These are phyloP conservation scores for Pseudachorutes palmiensis DNA, from an alignment of 1,140 invertebrate genomes.

Conservation along the genomic window DNA sequence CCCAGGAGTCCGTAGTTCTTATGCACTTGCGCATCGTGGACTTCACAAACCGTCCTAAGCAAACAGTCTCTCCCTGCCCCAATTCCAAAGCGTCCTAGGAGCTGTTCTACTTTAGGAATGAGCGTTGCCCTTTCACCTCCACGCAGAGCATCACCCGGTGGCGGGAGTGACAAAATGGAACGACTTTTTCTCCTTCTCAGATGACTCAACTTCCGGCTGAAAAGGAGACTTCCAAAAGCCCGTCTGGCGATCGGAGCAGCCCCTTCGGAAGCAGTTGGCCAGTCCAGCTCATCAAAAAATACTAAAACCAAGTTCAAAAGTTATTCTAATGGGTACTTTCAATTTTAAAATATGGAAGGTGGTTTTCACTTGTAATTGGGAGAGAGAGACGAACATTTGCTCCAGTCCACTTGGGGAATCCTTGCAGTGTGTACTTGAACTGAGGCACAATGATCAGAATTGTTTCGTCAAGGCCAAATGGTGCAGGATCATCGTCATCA, in stretches of 20 bases:
- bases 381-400: constrained; percentile 24
- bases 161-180: constrained; percentile 20
- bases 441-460: constrained; percentile 33
- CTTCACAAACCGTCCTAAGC: constrained; percentile 33
- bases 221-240: not conserved
- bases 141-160: not conserved
- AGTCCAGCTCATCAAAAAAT: constrained; percentile 32
- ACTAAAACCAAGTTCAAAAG: constrained; percentile 22
- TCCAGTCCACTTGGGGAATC: constrained; percentile 21
- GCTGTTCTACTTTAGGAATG: constrained; percentile 28
- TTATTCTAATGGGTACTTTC: not conserved
- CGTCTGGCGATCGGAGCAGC: constrained; percentile 13
- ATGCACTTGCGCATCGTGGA: constrained; percentile 26
- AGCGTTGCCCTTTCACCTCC: constrained; percentile 23
- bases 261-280: constrained; percentile 11
- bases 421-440: constrained; percentile 23
- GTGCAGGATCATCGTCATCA: constrained; percentile 4
- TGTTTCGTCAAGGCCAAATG: constrained; percentile 29
- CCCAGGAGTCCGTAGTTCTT: constrained; percentile 30
- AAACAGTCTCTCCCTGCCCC: constrained; percentile 25
- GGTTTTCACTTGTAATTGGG: constrained; percentile 28
- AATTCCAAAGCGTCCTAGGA: constrained; percentile 23
- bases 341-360: not conserved
- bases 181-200: constrained; percentile 13
- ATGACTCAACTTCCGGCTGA: not conserved